Conservation (phyloP, 1,140 invertebrate species). For the Gryllus bimaculatus region DNA sequence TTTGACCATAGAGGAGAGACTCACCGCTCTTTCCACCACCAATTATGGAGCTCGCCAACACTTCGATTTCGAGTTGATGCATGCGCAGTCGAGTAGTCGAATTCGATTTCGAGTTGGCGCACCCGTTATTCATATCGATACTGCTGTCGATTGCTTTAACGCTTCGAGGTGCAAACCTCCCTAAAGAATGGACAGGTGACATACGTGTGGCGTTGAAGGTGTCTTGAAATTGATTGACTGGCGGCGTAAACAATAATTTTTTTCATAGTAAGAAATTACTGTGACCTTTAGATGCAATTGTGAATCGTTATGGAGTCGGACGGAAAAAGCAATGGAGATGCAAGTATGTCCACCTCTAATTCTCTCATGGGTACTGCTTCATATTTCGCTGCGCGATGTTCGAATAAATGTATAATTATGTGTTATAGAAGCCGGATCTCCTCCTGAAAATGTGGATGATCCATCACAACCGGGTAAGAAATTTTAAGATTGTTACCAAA, state of each 20-base stretch:
- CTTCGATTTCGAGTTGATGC: no score
- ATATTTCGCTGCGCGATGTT: no score
- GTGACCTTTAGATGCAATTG: neutral
- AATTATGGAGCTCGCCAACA: no score
- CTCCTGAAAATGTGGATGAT: neutral
- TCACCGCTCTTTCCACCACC: no score
- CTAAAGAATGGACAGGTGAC: neutral
- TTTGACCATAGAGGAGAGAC: no score
- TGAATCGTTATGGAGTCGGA: neutral
- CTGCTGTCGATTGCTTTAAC: neutral
- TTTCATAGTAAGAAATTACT: neutral
- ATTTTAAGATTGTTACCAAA: neutral
- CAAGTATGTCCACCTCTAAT: neutral
- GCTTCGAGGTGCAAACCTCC: neutral
- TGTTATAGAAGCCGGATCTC: neutral
- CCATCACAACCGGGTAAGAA: neutral
- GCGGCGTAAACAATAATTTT: neutral
- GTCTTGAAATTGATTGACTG: neutral
- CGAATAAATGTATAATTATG: neutral
- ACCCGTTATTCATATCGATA: no score
- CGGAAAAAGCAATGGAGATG: neutral
- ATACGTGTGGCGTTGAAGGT: neutral
- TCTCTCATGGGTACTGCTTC: neutral
- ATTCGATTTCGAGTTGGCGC: no score
- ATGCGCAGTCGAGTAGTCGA: no score